Base-by-base conservation (phyloP, 2,888 invertebrate species). In the Netelia melanura region DNA sequence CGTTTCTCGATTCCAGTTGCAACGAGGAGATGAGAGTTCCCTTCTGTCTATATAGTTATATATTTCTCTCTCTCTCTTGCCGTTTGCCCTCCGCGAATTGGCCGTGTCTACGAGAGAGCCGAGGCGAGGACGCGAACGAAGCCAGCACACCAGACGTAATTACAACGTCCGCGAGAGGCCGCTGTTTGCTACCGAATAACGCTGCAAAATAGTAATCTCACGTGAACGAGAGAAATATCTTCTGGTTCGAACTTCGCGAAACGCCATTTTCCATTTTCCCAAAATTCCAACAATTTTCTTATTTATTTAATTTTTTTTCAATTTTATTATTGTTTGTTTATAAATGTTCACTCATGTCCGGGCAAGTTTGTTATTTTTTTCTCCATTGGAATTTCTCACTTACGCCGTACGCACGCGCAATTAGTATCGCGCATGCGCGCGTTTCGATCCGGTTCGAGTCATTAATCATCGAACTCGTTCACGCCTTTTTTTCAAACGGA, bases 381-480 rank as follows among this genome's bases (percentile, higher is more conserved):
- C 38, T 38, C 38, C 38, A 5, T 11, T 54, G 54, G 14, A 54
- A 54, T 48, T 68, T 68, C 14, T 3, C 5, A 52, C 14, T 67
- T 44, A 23, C 52, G 44, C n/a, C 54, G 54, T 38, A 8, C 38
- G 38, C 38, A 38, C 6, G 38, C 5, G 6, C n/a, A 54, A 17
- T 54, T n/a, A n/a, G 52, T 52, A 11, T 14, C n/a, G 11, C 52
- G 52, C 54, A 71, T 56, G 11, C 25, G 43, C 44, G 72, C 70
- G 75, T 70, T 82, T 84, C 79, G 79, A 87, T 87, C 80, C 64
- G 62, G 10, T 74, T 21, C 52, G 38, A 48, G 30, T 74, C 82
- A 87, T 84, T 84, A 84, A 87, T 87, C 82, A 85, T 80, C 64
- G 54, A 58, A 48, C 38, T 23, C 54, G 64, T 79, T 30, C 71